Base-by-base conservation (phyloP, 2,797 vertebrate genomes). In the Aeoliscus strigatus region DNA sequence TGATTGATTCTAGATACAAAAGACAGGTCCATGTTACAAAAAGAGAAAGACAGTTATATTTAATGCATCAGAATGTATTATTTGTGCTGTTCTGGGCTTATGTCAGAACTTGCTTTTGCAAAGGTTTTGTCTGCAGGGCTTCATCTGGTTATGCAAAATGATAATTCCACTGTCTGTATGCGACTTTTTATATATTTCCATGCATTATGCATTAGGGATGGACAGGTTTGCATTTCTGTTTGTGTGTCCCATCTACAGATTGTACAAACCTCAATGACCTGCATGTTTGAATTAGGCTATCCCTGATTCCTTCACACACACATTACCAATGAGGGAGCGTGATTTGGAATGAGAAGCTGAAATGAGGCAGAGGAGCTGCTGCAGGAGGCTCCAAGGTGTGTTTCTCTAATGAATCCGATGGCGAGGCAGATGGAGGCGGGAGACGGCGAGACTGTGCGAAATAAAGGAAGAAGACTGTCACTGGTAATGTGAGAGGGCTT, bases 381-480 rank as follows among this genome's bases (percentile, higher is more conserved):
- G 43, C n/a, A 10, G 39, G 3, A 13, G 26, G 40, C 43, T 51
- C 49, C 40, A 30, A 50, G 16, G 12, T 25, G 27, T 62, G 24
- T 44, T 27, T 34, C 8, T 1, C 35, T 42, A 52, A 67, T 62
- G 46, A 68, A 64, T 60, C 45, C 10, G 23, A 66, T n/a, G 32
- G 38, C 30, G 38, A 73, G 13, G 53, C 36, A 52, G 61, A 67
- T 33, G 40, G 45, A 50, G 39, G 39, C 13, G 16, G 30, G 39
- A 50, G 39, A 58, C 42, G 48, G 48, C 17, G 6, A 17, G 46
- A 41, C 32, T 1, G 18, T 45, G 42, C 38, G 44, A 63, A 63
- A 53, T 49, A 28, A 37, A 48, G 38, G 33, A 44, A 46, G 35
- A 18, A 44, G 55, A 66, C 66, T 70, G 60, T 69, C 40, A 30